Base-by-base conservation (phyloP, 2,113 vertebrate genomes). In the Phrynosoma blainvillii region DNA sequence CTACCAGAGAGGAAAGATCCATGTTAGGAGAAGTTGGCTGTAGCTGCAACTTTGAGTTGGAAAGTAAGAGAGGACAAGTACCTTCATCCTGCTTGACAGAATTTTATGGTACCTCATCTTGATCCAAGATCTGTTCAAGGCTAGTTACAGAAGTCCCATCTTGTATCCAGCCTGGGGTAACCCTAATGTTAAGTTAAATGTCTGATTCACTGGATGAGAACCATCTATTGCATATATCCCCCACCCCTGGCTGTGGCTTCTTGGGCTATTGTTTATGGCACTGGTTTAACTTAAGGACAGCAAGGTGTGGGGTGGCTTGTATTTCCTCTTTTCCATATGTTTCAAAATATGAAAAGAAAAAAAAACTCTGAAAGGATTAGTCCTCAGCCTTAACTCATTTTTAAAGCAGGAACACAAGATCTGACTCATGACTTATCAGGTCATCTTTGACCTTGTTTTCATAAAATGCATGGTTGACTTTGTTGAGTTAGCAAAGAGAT, bases 291-390 rank as follows among this genome's bases (percentile, higher is more conserved):
- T 47, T 94, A 10, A 74, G 87, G 73, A 82, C 89, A 90, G 87
- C 90, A 89, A 23, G 84, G 16, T 40, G 68, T 89, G 86, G 87
- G 80, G 32, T 30, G 52, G 88, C 87, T 92, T 89, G 88, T 86
- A 83, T 88, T 92, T 88, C 82, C 82, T 70, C 81, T n/a, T 76
- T 82, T 32, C 30, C 27, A 32, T 3, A 30, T 80, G 21, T 82
- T 68, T 90, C 78, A 90, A 88, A 85, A 86, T 89, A 62, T 80
- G 10, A 25, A 8, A 14, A 47, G 10, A 25, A 8, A 14, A 47
- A 42, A 42, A 82, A 30, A 68, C 4, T 1, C 40, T 82, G 85
- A 74, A 84, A 85, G 32, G 66, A 90, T 91, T 76, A 4, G 90
- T 40, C 32, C 70, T 87, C 13, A 89, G 16, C 81, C 86, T 90